phyloP scores from a whole-genome alignment of 2,113 vertebrate genomes.

The Galeopterus variegatus region DNA sequence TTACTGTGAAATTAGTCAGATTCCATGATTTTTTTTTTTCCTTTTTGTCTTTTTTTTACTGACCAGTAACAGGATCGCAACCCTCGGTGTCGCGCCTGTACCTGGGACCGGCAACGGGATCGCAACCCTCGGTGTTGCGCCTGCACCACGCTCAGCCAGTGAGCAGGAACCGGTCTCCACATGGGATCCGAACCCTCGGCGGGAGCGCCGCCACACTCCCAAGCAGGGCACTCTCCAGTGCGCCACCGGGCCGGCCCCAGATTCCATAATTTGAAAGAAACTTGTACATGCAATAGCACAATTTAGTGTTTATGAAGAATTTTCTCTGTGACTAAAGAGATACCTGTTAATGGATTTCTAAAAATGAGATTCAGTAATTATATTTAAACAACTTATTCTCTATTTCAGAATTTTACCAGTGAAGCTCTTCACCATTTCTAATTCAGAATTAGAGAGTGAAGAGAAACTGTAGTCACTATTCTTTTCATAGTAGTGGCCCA shows the following conservation, averaged over 20 bases:
- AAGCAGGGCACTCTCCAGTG: too few species aligned
- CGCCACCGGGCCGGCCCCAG: too few species aligned
- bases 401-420: constrained; percentile 66
- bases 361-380: constrained; percentile 82
- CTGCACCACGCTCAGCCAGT: too few species aligned
- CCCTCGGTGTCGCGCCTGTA: too few species aligned
- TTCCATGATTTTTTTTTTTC: constrained; percentile 32
- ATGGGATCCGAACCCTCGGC: too few species aligned
- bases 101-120: too few species aligned
- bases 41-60: too few species aligned
- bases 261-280: constrained; percentile 64
- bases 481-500: constrained; percentile 20
- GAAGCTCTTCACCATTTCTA: constrained; percentile 55
- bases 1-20: constrained; percentile 80
- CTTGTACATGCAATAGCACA: constrained; percentile 76
- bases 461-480: background rate
- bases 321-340: constrained; percentile 75
- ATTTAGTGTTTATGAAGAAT: constrained; percentile 84
- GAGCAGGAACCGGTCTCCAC: too few species aligned
- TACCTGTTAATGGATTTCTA: constrained; percentile 71
- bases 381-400: constrained; percentile 73
- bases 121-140: too few species aligned
- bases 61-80: too few species aligned
- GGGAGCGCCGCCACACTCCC: too few species aligned
- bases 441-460: constrained; percentile 28